Evolutionary conservation across 2,888 invertebrate species (phyloP), one percentile per base, ranked within the genome.

Genomic region (Dynastes tityus): DNA sequence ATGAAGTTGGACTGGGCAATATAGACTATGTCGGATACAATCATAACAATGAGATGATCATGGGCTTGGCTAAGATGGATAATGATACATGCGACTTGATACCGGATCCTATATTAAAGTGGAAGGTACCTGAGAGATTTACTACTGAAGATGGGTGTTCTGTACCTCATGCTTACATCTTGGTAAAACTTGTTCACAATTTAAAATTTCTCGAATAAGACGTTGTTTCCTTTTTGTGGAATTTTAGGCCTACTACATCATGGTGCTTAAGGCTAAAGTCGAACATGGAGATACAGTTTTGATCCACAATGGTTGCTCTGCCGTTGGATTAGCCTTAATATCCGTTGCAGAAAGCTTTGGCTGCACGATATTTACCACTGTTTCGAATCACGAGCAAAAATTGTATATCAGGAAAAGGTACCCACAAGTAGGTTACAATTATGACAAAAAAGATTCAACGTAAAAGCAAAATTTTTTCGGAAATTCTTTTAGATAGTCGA

Each of bases 131-230:
- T 2, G 91, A 93, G 2, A 88, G 90, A 5, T 96, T 95, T 95
- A 91, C 90, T 27, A 89, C 95, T 63, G 92, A 93, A 83, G 94
- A 96, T 82, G 96, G 94, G 0, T 94, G 94, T 2, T 93, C 94
- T 0, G 91, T 96, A 0, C 96, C 96, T 0, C 94, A 95, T n/a
- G 95, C 95, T 0, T 96, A 95, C 84, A 91, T 91, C 79, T 93
- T 94, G 58, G 89, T 89, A 86, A 84, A 86, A 83, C 80, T 45
- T 61, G 53, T 45, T 11, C 0, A 45, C 0, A 45, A 45, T 11
- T 45, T 45, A 45, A 45, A 11, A 45, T 11, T 45, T 11, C 1
- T 45, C 11, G 2, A 45, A 11, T 45, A 45, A 45, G 8, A 45
- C 9, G 45, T 45, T 45, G 32, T 4, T 45, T 2, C 11, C 45